Base-by-base conservation (phyloP, 2,888 invertebrate genomes). In the Lasioglossum leucozonium region DNA sequence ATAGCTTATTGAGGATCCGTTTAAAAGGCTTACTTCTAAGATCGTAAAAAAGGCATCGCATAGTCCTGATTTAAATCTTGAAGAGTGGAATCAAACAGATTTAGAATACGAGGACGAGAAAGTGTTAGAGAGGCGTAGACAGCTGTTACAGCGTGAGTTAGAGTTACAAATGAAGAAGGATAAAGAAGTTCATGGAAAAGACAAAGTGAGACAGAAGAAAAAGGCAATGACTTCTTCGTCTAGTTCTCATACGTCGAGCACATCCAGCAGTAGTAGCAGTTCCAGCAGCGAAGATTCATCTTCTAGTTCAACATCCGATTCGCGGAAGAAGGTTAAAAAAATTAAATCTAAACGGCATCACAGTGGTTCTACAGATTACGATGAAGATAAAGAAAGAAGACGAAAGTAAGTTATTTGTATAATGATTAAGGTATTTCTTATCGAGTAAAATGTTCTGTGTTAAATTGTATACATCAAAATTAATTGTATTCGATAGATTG, bases 71-170 rank as follows among this genome's bases (percentile, higher is more conserved):
- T 94, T 95, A 82, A 97, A 97, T 94, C 97, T 97, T 95, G 97
- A 97, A 94, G 97, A 96, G 94, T 97, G 97, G 97, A 97, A 97
- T 94, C 97, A 97, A 94, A 97, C 97, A 93, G 97, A 97, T 95
- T 95, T 98, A 95, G 97, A 97, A 94, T 97, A 97, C 95, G 97
- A 97, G 88, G 97, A 98, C 95, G 97, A 97, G 86, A 97, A 97
- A 94, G 97, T 97, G 89, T 95, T 98, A 93, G 97, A 98, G 95
- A 97, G 97, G 94, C 96, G 97, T 91, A 96, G 97, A 87, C 97
- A 96, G 93, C 96, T 97, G 93, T 95, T 98, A 92, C 97, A 97
- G 94, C 96, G 97, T 92, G 97, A 98, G 95, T 95, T 98, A 94
- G 97, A 97, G 94, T 95, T 97, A 94, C 97, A 97, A 95, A 95